Evolutionary conservation across 2,113 vertebrate genomes (phyloP).

Genomic region (Myrmecophaga tridactyla): DNA sequence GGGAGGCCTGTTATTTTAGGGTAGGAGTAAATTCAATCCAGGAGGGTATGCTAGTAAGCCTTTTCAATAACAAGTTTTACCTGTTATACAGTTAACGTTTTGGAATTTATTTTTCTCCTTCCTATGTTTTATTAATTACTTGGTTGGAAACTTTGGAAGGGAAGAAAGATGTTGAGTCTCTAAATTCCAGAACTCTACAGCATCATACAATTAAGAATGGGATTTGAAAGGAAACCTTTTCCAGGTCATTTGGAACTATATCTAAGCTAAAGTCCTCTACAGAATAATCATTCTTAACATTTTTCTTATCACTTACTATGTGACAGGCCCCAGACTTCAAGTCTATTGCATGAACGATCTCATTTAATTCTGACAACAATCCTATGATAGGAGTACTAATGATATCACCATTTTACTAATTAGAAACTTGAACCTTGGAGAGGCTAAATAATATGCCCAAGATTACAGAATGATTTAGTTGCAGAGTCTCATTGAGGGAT

Average conservation of each 20-base stretch:
- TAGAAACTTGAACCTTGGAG: constrained; percentile 37
- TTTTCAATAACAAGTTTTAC: not conserved
- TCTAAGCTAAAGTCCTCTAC: not conserved
- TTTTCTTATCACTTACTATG: constrained; percentile 26
- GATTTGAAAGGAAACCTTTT: not conserved
- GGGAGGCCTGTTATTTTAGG: not conserved
- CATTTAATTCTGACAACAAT: not conserved
- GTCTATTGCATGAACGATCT: not conserved
- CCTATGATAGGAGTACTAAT: not conserved
- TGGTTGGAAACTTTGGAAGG: constrained; percentile 3
- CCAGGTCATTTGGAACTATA: not conserved
- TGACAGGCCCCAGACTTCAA: not conserved
- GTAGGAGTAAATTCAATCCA: not conserved
- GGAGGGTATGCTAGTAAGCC: not conserved
- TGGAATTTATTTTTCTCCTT: constrained; percentile 1
- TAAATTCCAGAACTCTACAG: not conserved
- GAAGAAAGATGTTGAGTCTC: not conserved
- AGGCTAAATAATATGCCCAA: not conserved
- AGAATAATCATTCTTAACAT: not conserved
- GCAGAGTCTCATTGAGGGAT: not conserved
- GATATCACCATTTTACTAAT: not conserved
- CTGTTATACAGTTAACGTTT: not conserved
- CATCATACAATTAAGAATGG: not conserved
- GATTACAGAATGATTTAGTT: not conserved
- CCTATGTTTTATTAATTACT: not conserved